A percentile compares a stretch with the other conserved stretches of the same genome.
Conservation (phyloP, 2,113 vertebrate genomes). For the Eurystomus gularis region DNA sequence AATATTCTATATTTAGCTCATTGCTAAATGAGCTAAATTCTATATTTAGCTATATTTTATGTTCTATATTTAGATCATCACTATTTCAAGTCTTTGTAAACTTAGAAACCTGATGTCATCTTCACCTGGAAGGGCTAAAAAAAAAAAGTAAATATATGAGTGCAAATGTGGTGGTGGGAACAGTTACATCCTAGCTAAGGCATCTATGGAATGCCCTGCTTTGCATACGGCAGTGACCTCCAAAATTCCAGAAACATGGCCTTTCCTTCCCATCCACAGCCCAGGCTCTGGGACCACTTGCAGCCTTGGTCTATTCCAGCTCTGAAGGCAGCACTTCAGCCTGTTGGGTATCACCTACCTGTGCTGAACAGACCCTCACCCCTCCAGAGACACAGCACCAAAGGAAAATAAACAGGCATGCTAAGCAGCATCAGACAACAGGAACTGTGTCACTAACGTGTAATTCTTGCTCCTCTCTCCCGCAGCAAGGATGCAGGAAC, state of each 20-base stretch:
- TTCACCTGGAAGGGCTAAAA: not conserved
- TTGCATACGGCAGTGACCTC: not conserved
- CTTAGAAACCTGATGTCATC: not conserved
- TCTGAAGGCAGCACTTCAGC: not conserved
- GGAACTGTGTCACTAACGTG: not conserved
- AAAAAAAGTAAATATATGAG: not conserved
- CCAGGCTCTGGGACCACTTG: too few species aligned
- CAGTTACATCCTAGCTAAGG: not conserved
- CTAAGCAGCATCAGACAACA: not conserved
- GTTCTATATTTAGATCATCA: not conserved
- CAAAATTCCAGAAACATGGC: not conserved
- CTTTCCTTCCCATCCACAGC: not conserved
- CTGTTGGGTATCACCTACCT: not conserved
- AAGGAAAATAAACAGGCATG: accelerated
- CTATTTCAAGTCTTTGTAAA: not conserved
- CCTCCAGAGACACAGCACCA: accelerated
- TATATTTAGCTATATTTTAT: too few species aligned
- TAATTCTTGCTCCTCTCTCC: not conserved
- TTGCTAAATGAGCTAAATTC: too few species aligned
- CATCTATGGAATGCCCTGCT: not conserved
- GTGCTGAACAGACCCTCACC: not conserved
- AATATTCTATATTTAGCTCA: too few species aligned
- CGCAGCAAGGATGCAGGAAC: accelerated
- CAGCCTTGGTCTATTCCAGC: not conserved
- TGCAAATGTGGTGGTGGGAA: not conserved